Evolutionary conservation across 2,113 vertebrate genomes (phyloP), one percentile per base, ranked within the genome.

Genomic region (Epinephelus moara): DNA sequence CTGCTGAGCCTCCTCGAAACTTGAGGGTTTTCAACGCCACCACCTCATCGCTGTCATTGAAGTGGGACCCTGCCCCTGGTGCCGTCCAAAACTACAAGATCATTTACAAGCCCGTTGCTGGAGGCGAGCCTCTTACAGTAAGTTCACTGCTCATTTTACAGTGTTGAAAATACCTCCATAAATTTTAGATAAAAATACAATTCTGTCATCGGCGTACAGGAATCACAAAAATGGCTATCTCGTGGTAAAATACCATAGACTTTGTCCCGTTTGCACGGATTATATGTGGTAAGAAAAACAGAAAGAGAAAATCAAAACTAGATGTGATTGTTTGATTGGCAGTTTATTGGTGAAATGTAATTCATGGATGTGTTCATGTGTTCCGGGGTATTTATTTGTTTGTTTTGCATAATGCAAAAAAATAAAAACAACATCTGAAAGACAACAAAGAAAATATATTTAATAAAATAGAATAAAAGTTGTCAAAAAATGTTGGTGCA

Each of bases 1-100:
- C 93, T 37, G 95, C 91, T 21, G 96, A 94, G 78, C 96, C 97
- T 4, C 98, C 98, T 25, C 93, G 95, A 37, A 99, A 99, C 89
- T 91, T 99, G 78, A 96, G 96, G 78, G 97, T 99, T 9, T 96
- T 97, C 85, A 99, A 99, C 25, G 97, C 97, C 78, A 98, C 97
- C 63, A 96, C 96, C 23, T 95, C 95, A 85, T 93, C 96, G 47
- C 90, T 99, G 89, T 95, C 97, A 0, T 94, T 97, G 19, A 97
- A 96, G 90, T 99, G 98, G 98, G 98, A 99, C 62, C 93, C 95
- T 1, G 97, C 97, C 52, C 96, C 95, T 3, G 97, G 98, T 2
- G 92, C 95, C 8, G 97, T 98, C 68, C 96, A 96, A 92, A 97
- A 95, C 91, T 99, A 99, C 92, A 96, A 92, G 88, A 91, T 99